A percentile compares a stretch with the other conserved stretches of the same genome.
phyloP scores from a whole-genome alignment of 2,797 vertebrate species.

The Tapera naevia region DNA sequence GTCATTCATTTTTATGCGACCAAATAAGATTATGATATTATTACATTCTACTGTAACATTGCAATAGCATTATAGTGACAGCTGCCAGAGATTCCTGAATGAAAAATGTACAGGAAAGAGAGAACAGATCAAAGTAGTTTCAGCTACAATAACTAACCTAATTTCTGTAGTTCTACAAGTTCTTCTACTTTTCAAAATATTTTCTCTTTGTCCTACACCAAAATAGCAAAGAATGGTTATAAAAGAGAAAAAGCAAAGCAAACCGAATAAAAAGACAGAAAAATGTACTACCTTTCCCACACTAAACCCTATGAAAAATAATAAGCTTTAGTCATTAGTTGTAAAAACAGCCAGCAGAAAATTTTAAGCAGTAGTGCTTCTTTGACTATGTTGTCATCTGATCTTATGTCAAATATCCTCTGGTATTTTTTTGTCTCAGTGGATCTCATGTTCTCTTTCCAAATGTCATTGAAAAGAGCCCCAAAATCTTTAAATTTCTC shows the following conservation, averaged over 20 bases:
- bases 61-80: not conserved
- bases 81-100: not conserved
- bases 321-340: not conserved
- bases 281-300: not conserved
- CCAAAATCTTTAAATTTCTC: not conserved
- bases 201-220: not conserved
- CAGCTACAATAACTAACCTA: not conserved
- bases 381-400: not conserved
- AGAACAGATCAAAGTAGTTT: slow-evolving; percentile 24
- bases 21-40: not conserved
- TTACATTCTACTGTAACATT: not conserved
- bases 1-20: not conserved
- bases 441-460: not conserved
- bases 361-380: not conserved
- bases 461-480: not conserved
- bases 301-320: not conserved
- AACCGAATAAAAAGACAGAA: not conserved
- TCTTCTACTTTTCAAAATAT: not conserved
- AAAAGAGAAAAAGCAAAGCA: not conserved
- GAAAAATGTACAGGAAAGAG: not conserved
- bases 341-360: not conserved
- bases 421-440: not conserved
- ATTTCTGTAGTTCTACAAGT: slow-evolving; percentile 36
- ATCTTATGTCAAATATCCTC: not conserved
- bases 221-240: not conserved